phyloP scores from a whole-genome alignment of 2,797 vertebrate genomes.

The Garrulus glandarius region DNA sequence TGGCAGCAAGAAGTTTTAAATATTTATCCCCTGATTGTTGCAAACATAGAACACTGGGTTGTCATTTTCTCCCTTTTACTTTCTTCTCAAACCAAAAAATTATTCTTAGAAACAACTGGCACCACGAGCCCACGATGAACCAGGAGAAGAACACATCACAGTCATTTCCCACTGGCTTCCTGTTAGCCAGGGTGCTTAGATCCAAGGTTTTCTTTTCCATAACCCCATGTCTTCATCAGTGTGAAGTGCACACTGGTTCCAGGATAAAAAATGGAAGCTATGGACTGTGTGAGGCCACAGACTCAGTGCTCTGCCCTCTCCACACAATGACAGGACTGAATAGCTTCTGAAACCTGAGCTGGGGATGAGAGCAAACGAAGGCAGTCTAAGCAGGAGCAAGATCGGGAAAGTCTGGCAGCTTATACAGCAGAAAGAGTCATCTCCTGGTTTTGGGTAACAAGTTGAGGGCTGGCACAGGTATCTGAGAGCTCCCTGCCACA shows the following conservation, averaged over 20 bases:
- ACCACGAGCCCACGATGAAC: accelerated
- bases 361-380: background rate
- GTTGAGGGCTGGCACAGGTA: background rate
- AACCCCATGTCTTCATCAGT: accelerated
- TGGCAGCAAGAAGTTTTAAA: background rate
- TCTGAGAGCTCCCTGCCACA: background rate
- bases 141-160: background rate
- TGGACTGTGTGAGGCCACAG: background rate
- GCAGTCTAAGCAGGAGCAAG: background rate
- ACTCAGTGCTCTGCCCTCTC: background rate
- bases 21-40: background rate
- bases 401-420: background rate
- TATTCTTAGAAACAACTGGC: background rate
- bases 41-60: background rate
- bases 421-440: background rate
- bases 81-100: background rate
- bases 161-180: background rate
- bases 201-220: background rate
- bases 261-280: background rate
- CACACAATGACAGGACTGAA: accelerated
- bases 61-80: background rate
- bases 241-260: background rate
- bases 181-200: background rate
- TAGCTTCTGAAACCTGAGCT: background rate
- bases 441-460: background rate